A percentile compares a stretch with the other conserved stretches of the same genome.
Conservation (phyloP, 1,140 invertebrate species). For the Orussus abietinus region DNA sequence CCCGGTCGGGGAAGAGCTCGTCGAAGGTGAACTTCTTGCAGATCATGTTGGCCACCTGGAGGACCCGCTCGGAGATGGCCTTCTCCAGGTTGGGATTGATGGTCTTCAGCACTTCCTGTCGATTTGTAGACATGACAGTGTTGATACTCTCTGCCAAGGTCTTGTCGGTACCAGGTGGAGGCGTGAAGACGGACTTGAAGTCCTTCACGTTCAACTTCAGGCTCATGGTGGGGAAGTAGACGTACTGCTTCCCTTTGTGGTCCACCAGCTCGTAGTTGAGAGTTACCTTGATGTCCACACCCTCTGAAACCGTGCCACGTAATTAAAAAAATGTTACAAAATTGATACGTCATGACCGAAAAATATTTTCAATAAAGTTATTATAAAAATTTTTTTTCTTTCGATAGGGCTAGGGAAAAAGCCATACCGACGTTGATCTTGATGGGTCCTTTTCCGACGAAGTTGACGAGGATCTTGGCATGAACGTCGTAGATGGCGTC, state of each 20-base stretch:
- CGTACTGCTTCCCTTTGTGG: conserved; percentile 21
- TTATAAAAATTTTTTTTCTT: neutral
- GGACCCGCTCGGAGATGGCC: conserved; percentile 25
- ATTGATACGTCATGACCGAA: neutral
- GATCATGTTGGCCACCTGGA: conserved; percentile 31
- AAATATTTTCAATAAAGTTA: conserved; percentile 3
- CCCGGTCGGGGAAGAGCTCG: conserved; percentile 35
- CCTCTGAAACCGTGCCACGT: conserved; percentile 21
- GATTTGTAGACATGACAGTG: conserved; percentile 24
- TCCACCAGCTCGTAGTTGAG: conserved; percentile 24
- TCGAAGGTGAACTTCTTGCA: conserved; percentile 39
- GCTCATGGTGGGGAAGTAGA: conserved; percentile 33
- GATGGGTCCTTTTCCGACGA: conserved; percentile 35
- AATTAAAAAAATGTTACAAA: neutral
- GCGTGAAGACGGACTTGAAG: conserved; percentile 21
- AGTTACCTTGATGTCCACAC: conserved; percentile 8
- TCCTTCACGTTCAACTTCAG: conserved; percentile 26
- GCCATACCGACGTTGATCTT: conserved; percentile 23
- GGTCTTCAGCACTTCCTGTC: conserved; percentile 30
- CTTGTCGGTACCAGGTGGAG: conserved; percentile 18
- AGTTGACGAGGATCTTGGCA: conserved; percentile 50
- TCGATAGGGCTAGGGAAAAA: neutral
- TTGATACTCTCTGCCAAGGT: conserved; percentile 28
- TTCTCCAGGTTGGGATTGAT: conserved; percentile 34
- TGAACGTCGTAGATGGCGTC: conserved; percentile 56